These are phyloP conservation scores for Brachyptera risi DNA, from an alignment of 2,888 invertebrate species.

Conservation along the genomic window DNA sequence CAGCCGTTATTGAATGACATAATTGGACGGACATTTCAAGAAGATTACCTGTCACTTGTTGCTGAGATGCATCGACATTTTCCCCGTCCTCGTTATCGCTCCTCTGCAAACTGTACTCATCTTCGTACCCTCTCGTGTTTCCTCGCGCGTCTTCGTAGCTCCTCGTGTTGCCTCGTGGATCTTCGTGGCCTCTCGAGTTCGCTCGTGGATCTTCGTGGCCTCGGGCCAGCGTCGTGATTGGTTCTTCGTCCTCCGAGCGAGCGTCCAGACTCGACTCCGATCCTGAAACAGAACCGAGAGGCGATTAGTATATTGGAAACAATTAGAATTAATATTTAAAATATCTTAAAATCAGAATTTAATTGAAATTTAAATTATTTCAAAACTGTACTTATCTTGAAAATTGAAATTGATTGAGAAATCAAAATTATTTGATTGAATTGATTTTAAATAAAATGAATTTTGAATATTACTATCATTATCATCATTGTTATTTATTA, in stretches of 20 bases:
- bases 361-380: too few species aligned
- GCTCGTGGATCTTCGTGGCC: neutral
- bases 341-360: too few species aligned
- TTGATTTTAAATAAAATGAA: too few species aligned
- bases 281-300: neutral
- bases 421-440: too few species aligned
- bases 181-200: neutral
- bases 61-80: neutral
- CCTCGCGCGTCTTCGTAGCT: neutral
- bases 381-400: too few species aligned
- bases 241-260: slow-evolving; percentile 9
- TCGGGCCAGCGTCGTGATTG: neutral
- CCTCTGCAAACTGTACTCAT: neutral
- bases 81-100: neutral
- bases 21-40: too few species aligned
- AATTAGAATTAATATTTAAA: too few species aligned
- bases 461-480: too few species aligned
- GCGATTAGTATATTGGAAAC: neutral
- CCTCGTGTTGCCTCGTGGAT: neutral
- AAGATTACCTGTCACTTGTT: neutral
- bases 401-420: too few species aligned
- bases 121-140: neutral
- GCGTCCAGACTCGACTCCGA: slow-evolving; percentile 15
- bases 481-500: too few species aligned
- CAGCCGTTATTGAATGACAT: too few species aligned